Conservation (phyloP, 2,797 vertebrate genomes). For the Remorina albescens region DNA sequence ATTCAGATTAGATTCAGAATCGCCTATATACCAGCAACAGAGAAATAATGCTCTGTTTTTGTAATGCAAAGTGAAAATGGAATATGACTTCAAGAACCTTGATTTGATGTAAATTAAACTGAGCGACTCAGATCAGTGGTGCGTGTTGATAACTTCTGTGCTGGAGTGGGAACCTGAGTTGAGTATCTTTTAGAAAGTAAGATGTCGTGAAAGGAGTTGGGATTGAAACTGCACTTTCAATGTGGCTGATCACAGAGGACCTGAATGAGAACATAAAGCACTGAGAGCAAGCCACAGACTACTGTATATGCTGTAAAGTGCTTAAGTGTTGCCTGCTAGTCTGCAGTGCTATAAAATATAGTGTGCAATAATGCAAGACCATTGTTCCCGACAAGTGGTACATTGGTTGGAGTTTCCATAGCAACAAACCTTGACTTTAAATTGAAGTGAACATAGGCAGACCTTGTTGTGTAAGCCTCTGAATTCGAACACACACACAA, state of each 20-base stretch:
- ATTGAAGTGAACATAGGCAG: constrained; percentile 72
- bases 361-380: constrained; percentile 73
- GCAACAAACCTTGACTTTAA: constrained; percentile 84
- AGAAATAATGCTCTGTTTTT: constrained; percentile 22
- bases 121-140: constrained; percentile 28
- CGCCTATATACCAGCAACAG: constrained; percentile 7
- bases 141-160: constrained; percentile 23
- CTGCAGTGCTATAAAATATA: constrained; percentile 65
- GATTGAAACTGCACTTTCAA: constrained; percentile 34
- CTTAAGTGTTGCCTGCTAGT: constrained; percentile 59
- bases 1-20: constrained; percentile 24
- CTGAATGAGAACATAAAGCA: constrained; percentile 57
- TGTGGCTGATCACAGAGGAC: constrained; percentile 30
- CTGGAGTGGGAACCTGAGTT: constrained; percentile 18
- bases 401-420: constrained; percentile 82
- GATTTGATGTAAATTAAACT: constrained; percentile 51
- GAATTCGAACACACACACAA: constrained; percentile 50
- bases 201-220: constrained; percentile 19
- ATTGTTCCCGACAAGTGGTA: constrained; percentile 73
- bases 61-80: constrained; percentile 21
- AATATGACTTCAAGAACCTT: constrained; percentile 30
- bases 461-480: constrained; percentile 52
- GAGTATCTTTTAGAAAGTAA: constrained; percentile 21
- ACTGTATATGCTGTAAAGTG: constrained; percentile 49
- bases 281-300: constrained; percentile 22